Evolutionary conservation across 2,888 invertebrate species (phyloP).

Genomic region (Halictus quadricinctus): DNA sequence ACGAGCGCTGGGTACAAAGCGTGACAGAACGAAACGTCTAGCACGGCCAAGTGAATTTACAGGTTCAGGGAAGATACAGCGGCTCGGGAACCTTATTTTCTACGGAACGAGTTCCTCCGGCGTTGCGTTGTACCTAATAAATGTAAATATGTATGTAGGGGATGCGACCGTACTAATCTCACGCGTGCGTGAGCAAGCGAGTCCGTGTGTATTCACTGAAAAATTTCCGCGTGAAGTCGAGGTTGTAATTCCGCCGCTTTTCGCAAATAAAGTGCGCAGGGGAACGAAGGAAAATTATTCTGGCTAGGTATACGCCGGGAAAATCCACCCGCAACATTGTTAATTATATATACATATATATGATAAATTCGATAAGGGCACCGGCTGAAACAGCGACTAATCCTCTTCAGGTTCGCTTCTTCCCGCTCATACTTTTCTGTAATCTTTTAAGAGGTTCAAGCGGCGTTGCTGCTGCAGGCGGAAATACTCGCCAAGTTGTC

Average conservation of each 20-base stretch:
- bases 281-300: conserved; percentile 16
- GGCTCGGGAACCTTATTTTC: conserved; percentile 29
- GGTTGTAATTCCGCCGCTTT: conserved; percentile 13
- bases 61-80: conserved; percentile 19
- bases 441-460: background rate
- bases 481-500: too few species aligned
- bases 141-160: conserved; percentile 31
- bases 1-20: background rate
- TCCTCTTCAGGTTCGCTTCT: conserved; percentile 15
- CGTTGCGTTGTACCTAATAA: conserved; percentile 34
- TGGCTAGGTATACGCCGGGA: background rate
- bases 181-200: background rate
- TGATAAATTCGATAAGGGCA: conserved; percentile 19
- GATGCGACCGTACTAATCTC: conserved; percentile 31
- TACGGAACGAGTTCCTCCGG: conserved; percentile 12
- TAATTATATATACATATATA: conserved; percentile 18
- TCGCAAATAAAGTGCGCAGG: background rate
- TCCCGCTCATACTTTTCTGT: background rate
- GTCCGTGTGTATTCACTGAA: conserved; percentile 2
- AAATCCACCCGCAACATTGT: conserved; percentile 15
- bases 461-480: background rate
- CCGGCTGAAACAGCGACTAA: conserved; percentile 19
- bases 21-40: conserved; percentile 17
- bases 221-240: conserved; percentile 21
- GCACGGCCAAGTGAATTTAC: conserved; percentile 25